Evolutionary conservation across 2,888 invertebrate species (phyloP), one percentile per base, ranked within the genome.

Genomic region (Clanis bilineata): DNA sequence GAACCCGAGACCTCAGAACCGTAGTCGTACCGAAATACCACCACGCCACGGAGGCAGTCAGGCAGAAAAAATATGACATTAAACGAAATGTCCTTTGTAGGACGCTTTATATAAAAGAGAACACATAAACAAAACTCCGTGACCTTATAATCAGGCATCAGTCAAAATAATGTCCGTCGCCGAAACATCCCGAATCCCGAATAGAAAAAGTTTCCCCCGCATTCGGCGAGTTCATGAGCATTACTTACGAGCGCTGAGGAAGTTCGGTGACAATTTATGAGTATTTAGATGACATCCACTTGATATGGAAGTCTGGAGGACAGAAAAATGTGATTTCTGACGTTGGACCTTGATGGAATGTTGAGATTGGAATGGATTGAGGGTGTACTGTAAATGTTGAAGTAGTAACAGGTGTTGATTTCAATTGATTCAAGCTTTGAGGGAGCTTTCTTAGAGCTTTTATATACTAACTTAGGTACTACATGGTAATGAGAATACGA

Each of bases 181-280:
- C 28, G 12, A 10, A 9, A 32, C 7, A 6, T 18, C 18, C 51
- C 32, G 22, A 23, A 1, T 12, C 12, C 10, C 18, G 32, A 10
- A 32, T 51, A 51, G 18, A 51, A 51, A 32, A 51, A 51, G 28
- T 51, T 51, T 32, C 32, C 32, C 47, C 51, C 9, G 32, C 32
- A 51, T 12, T n/a, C 41, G 6, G 41, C 25, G 23, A 45, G 51
- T 51, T 32, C 18, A 32, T 51, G 28, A 51, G 32, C 32, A 32
- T 51, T 51, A 51, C 51, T 51, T 51, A 51, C 32, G 18, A 3
- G 9, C 7, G 41, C 6, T 18, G 18, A 1, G 45, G 9, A 32
- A 32, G 28, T 51, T 62, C 60, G 62, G 62, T 64, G 64, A 65
- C 68, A 63, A 64, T 65, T 68, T 68, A 66, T 63, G 58, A 32